Percentiles rank a stretch among this genome's conserved stretches.
These are phyloP conservation scores for Burhinus bistriatus DNA, from an alignment of 2,113 vertebrate species.

Conservation along the genomic window DNA sequence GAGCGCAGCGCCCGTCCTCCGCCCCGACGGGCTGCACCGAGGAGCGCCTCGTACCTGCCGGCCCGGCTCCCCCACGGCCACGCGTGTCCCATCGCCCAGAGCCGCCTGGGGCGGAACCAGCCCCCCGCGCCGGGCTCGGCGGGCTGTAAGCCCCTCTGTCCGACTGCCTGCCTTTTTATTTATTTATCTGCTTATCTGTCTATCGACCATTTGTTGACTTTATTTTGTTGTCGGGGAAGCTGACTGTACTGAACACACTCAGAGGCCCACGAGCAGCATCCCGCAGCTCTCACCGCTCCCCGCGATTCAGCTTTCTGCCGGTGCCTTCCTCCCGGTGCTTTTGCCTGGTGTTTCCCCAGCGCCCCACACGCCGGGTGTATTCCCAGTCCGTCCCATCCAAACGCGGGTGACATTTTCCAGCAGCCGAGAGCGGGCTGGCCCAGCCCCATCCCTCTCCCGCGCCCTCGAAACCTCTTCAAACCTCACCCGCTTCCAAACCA, in stretches of 20 bases:
- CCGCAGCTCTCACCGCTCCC: background rate
- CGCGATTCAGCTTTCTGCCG: too few relatives aligned
- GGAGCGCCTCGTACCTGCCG: background rate
- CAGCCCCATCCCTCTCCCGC: background rate
- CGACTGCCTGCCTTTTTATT: background rate
- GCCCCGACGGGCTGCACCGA: background rate
- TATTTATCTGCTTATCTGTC: background rate
- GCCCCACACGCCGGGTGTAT: background rate
- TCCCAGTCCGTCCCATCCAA: background rate
- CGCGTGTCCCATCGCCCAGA: background rate
- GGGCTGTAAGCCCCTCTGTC: background rate
- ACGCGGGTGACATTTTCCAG: background rate
- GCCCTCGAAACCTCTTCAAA: background rate
- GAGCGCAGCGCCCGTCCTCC: background rate
- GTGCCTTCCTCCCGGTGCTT: background rate
- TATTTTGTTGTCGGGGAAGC: background rate
- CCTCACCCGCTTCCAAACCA: background rate
- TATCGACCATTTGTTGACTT: background rate
- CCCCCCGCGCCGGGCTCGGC: background rate
- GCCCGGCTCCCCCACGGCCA: background rate
- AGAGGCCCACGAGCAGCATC: background rate
- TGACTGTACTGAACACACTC: background rate
- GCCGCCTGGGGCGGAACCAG: background rate
- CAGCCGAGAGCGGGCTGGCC: background rate
- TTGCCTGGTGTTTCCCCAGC: background rate